These are phyloP conservation scores for Liposcelis brunnea DNA, from an alignment of 2,888 invertebrate species.

Conservation along the genomic window DNA sequence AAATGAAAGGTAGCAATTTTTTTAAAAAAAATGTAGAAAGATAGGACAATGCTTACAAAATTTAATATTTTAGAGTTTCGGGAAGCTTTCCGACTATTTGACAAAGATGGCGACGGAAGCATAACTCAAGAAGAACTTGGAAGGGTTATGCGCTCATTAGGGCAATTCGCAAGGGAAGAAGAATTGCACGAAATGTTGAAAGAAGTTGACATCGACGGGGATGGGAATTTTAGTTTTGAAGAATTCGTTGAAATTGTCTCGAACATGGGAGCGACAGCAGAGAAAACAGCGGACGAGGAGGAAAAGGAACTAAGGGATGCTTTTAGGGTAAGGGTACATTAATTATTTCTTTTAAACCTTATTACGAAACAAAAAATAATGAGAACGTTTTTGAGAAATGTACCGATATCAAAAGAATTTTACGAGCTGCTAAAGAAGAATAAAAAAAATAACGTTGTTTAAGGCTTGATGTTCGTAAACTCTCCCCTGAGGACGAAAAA, in stretches of 20 bases:
- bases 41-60: background rate
- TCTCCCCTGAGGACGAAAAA: too few relatives aligned
- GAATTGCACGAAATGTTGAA: constrained; percentile 73
- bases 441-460: too few relatives aligned
- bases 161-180: constrained; percentile 73
- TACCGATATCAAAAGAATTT: too few relatives aligned
- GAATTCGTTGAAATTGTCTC: constrained; percentile 63
- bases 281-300: constrained; percentile 58
- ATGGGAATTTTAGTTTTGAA: constrained; percentile 74
- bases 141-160: constrained; percentile 67
- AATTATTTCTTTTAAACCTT: too few relatives aligned
- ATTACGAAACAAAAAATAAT: too few relatives aligned
- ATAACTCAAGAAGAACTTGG: constrained; percentile 77
- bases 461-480: too few relatives aligned
- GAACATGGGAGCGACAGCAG: constrained; percentile 49
- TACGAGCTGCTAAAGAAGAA: too few relatives aligned
- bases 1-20: constrained; percentile 54
- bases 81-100: constrained; percentile 71
- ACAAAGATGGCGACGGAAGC: constrained; percentile 75
- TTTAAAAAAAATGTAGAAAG: background rate
- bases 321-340: constrained; percentile 58
- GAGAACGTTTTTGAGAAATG: too few relatives aligned
- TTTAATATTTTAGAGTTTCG: constrained; percentile 46
- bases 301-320: constrained; percentile 70
- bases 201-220: constrained; percentile 66